Evolutionary conservation across 2,888 invertebrate genomes (phyloP).

Genomic region (Sminthurinus aureus): DNA sequence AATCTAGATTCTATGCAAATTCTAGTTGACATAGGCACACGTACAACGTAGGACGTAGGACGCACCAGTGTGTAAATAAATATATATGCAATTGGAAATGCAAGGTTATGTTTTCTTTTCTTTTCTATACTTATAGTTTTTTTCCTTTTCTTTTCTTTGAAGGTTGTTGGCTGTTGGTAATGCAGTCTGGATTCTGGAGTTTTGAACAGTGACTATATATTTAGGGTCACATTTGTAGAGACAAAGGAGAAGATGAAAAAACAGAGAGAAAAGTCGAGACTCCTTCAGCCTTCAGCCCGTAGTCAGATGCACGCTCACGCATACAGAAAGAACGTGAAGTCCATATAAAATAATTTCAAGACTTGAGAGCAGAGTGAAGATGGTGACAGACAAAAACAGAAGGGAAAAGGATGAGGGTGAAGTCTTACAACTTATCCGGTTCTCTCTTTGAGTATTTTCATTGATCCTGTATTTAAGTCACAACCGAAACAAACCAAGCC

Average conservation of each 20-base stretch:
- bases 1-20: neutral
- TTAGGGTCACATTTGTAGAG: constrained; percentile 16
- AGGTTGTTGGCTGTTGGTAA: neutral
- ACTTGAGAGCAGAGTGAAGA: neutral
- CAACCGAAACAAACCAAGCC: neutral
- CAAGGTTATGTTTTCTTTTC: too few species aligned
- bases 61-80: neutral
- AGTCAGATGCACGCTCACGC: constrained; percentile 12
- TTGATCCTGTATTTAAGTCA: constrained; percentile 1
- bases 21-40: neutral
- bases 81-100: too few species aligned
- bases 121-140: too few species aligned
- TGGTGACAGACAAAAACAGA: neutral
- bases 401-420: neutral
- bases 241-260: neutral
- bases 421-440: neutral
- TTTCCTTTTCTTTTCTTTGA: neutral
- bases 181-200: neutral
- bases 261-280: neutral
- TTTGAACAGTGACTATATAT: neutral
- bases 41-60: neutral
- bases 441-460: constrained; percentile 6
- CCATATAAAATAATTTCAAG: neutral
- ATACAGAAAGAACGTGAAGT: neutral
- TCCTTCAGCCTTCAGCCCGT: neutral